Percentiles rank a stretch among this genome's conserved stretches.
phyloP scores from a whole-genome alignment of 35 echinoderm and acorn worm genomes.

The Ophiothrix spiculata region DNA sequence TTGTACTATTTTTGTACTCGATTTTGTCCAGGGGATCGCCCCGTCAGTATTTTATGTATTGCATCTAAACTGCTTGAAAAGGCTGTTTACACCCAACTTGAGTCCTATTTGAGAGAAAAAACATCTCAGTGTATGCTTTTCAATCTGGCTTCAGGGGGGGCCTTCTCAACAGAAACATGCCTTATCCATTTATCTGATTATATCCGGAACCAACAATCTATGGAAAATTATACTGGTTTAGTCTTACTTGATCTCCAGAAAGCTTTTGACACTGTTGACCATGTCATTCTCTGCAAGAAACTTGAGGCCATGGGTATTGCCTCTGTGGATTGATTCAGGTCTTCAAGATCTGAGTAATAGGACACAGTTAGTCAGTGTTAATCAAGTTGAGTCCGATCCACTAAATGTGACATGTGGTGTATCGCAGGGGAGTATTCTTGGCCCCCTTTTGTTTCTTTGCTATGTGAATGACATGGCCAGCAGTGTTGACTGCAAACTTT shows the following conservation, averaged over 20 bases:
- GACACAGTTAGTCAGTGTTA: conserved; percentile 5
- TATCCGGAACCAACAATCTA: background rate
- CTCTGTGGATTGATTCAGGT: background rate
- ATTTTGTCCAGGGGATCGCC: too few relatives aligned
- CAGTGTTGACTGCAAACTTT: conserved; percentile 24
- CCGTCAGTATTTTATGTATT: background rate
- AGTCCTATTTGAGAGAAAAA: conserved; percentile 14
- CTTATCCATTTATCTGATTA: conserved; percentile 26
- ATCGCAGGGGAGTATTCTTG: conserved; percentile 2
- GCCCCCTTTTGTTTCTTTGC: conserved; percentile 19
- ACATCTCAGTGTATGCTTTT: conserved; percentile 22
- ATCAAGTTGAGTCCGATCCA: conserved; percentile 16
- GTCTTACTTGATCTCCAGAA: conserved; percentile 24
- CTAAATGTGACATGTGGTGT: conserved; percentile 21
- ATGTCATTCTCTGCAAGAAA: conserved; percentile 35
- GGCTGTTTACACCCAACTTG: conserved; percentile 16
- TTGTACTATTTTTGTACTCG: too few relatives aligned
- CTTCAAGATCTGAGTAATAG: conserved; percentile 3
- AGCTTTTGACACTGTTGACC: conserved; percentile 38
- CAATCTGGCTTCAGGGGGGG: conserved; percentile 23
- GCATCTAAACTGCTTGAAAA: conserved; percentile 34
- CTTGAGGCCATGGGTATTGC: conserved; percentile 3
- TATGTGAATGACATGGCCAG: conserved; percentile 30
- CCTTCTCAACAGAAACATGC: conserved; percentile 24
- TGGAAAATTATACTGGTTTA: conserved; percentile 34